Conservation (phyloP, 2,113 vertebrate genomes). For the Marcusenius ussheri region DNA sequence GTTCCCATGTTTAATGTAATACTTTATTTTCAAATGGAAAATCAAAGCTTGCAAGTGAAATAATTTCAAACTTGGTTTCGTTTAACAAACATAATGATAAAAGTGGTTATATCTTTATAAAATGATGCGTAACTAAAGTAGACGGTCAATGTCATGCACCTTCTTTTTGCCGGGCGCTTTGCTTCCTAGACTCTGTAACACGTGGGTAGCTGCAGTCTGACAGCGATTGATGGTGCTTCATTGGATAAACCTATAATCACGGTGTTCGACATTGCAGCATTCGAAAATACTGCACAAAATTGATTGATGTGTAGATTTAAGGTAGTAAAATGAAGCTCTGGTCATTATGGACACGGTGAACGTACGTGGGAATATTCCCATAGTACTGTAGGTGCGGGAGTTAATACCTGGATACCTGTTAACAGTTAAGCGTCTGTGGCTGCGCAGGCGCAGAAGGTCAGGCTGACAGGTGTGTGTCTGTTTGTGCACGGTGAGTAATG, state of each 20-base stretch:
- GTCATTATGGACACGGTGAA: background rate
- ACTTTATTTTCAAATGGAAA: background rate
- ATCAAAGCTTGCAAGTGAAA: background rate
- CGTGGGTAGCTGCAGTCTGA: background rate
- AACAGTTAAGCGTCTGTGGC: background rate
- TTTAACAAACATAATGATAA: background rate
- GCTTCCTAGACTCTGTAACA: background rate
- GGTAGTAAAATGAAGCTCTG: background rate
- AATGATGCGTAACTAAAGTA: background rate
- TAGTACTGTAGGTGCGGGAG: background rate
- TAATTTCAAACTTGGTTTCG: background rate
- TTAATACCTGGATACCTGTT: background rate
- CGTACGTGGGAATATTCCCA: background rate
- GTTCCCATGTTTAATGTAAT: background rate
- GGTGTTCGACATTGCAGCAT: background rate
- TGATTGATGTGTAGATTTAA: background rate
- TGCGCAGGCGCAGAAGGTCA: background rate
- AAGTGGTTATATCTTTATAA: background rate
- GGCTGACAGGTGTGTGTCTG: background rate
- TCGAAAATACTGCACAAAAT: background rate
- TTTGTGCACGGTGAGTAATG: background rate
- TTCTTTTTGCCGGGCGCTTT: background rate
- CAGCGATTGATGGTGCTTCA: background rate
- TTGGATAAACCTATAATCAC: background rate
- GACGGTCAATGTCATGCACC: background rate